A percentile compares a stretch with the other conserved stretches of the same genome.
Conservation (phyloP, 2,113 vertebrate species). For the Speoplatyrhinus poulsoni region DNA sequence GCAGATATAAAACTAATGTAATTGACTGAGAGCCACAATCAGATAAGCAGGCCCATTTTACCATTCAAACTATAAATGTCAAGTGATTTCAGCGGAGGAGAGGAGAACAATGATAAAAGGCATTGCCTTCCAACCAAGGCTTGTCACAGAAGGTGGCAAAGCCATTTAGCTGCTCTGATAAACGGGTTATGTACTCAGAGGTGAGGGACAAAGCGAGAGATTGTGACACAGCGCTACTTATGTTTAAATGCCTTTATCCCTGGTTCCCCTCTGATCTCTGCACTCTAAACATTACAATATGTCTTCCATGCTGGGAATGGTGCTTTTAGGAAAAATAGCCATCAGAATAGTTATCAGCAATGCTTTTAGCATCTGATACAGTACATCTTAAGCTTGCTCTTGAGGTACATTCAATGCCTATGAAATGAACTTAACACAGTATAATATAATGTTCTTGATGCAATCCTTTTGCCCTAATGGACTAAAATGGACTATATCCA, state of each 20-base stretch:
- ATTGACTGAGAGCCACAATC: slow-evolving; percentile 63
- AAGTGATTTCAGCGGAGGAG: slow-evolving; percentile 43
- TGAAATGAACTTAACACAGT: background rate
- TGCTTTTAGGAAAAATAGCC: background rate
- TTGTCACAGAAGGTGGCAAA: background rate
- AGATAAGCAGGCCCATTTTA: slow-evolving; percentile 61
- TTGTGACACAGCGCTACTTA: slow-evolving; percentile 25
- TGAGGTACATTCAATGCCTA: background rate
- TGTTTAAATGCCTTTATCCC: slow-evolving; percentile 27
- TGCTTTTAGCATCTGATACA: slow-evolving; percentile 46
- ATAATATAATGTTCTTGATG: no score
- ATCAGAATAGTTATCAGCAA: slow-evolving; percentile 10
- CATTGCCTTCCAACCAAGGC: background rate
- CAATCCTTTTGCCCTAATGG: no score
- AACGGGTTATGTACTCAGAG: slow-evolving; percentile 24
- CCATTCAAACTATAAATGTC: slow-evolving; percentile 47
- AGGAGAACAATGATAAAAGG: slow-evolving; percentile 39
- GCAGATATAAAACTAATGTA: slow-evolving; percentile 68
- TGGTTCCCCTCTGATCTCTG: slow-evolving; percentile 29
- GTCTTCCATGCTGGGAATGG: background rate
- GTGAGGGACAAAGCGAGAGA: slow-evolving; percentile 21
- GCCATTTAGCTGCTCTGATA: slow-evolving; percentile 28
- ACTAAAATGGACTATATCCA: no score
- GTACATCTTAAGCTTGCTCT: slow-evolving; percentile 26
- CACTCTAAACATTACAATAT: slow-evolving; percentile 26